phyloP scores from a whole-genome alignment of 2,888 invertebrate genomes.

The Lithophane leautieri region DNA sequence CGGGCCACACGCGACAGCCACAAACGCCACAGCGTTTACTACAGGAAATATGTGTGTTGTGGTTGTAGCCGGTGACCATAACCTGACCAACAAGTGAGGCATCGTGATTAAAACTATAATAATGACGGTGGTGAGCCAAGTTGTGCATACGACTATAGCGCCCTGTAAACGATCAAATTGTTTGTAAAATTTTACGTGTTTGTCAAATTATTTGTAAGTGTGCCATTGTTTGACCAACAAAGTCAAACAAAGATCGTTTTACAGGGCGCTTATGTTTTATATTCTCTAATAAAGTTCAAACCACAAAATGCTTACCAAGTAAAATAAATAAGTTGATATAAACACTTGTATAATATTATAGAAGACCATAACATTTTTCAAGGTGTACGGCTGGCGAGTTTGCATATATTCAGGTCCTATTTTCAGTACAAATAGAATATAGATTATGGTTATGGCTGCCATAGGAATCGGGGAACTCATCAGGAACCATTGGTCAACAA shows the following conservation, averaged over 20 bases:
- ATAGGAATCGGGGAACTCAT: slow-evolving; percentile 91
- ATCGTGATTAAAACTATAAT: neutral
- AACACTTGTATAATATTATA: slow-evolving; percentile 97
- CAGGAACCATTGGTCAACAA: slow-evolving; percentile 91
- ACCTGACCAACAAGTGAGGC: neutral
- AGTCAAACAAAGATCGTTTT: no score
- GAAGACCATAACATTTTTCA: slow-evolving; percentile 93
- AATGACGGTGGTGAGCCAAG: neutral
- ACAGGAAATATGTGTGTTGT: no score
- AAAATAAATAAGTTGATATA: slow-evolving; percentile 91
- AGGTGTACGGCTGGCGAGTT: slow-evolving; percentile 92
- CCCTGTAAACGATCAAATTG: no score
- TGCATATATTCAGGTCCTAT: slow-evolving; percentile 93
- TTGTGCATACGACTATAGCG: neutral
- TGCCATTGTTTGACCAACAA: no score
- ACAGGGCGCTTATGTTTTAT: no score
- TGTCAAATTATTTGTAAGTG: no score
- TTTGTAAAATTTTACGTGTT: no score
- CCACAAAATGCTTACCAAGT: slow-evolving; percentile 72
- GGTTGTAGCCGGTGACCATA: no score
- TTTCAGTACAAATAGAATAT: slow-evolving; percentile 92
- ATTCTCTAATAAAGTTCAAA: neutral
- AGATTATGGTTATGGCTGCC: slow-evolving; percentile 87
- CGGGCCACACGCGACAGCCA: no score
- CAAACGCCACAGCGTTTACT: no score